Evolutionary conservation across 2,888 invertebrate genomes (phyloP), one percentile per base, ranked within the genome.

Genomic region (Cephonodes hylas): DNA sequence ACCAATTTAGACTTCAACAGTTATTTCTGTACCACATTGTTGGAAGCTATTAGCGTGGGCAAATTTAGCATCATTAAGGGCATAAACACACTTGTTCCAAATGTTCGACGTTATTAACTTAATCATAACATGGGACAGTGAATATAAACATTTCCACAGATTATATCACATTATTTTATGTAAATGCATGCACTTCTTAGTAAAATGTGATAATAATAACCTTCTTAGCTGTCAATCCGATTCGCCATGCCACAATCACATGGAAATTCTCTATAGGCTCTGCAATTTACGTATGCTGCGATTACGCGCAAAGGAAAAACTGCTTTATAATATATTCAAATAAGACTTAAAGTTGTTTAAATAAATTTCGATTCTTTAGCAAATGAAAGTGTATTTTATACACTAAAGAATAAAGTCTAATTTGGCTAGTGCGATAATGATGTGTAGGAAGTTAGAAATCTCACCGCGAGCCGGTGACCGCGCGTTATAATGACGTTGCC

Each of bases 171-270:
- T 74, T 76, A 75, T 80, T 80, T 79, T 81, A 85, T 84, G 82
- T 85, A 84, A 84, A 85, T 81, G 80, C 75, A 76, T 69, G 64
- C 67, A 70, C 65, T 68, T 76, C 74, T 85, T 84, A 87, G 86
- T 91, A 87, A 89, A 91, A 90, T 91, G 89, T 88, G 88, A 88
- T 89, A 90, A 91, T 91, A 91, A 91, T 90, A 91, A 89, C 86
- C 86, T 86, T 88, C 87, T 88, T 86, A 85, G 75, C 79, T 86
- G 89, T 91, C 91, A 90, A 89, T 88, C 85, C 81, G 82, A 91
- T 91, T 90, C 84, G 89, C 86, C 79, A 86, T 86, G 85, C 83
- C 80, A 83, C 85, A 84, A 84, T 85, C 88, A 85, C 81, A 82
- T 84, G 84, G 81, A 85, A 84, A 83, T 80, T 77, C 80, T 79